Percentiles rank a stretch among this genome's conserved stretches.
phyloP scores from a whole-genome alignment of 2,113 vertebrate genomes.

The Athene noctua region DNA sequence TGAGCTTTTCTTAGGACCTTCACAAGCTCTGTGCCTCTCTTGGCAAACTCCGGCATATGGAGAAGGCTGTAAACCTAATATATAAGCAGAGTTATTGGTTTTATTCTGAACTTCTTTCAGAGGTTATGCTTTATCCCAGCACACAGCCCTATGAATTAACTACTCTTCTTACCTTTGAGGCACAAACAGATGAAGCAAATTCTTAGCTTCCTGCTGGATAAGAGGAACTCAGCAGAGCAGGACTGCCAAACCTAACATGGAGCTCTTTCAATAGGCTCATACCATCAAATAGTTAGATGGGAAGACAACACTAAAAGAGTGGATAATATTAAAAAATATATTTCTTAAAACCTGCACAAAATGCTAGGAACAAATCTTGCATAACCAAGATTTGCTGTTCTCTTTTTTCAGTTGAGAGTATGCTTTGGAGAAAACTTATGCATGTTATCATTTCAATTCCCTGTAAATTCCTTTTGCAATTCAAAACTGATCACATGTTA shows the following conservation, averaged over 20 bases:
- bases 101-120: neutral
- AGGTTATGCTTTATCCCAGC: neutral
- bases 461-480: neutral
- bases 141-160: neutral
- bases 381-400: neutral
- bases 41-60: neutral
- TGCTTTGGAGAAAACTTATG: neutral
- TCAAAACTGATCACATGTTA: neutral
- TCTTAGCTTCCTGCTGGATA: neutral
- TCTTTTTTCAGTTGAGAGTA: neutral
- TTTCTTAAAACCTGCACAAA: neutral
- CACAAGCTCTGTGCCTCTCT: neutral
- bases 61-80: neutral
- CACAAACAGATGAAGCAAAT: neutral
- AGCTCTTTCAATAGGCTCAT: neutral
- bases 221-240: neutral
- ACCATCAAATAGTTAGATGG: neutral
- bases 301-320: neutral
- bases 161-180: neutral
- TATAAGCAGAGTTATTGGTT: neutral
- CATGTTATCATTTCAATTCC: neutral
- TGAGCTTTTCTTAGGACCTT: neutral
- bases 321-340: neutral
- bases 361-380: neutral
- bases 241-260: neutral